phyloP scores from a whole-genome alignment of 2,113 vertebrate species.

The Mesitornis unicolor region DNA sequence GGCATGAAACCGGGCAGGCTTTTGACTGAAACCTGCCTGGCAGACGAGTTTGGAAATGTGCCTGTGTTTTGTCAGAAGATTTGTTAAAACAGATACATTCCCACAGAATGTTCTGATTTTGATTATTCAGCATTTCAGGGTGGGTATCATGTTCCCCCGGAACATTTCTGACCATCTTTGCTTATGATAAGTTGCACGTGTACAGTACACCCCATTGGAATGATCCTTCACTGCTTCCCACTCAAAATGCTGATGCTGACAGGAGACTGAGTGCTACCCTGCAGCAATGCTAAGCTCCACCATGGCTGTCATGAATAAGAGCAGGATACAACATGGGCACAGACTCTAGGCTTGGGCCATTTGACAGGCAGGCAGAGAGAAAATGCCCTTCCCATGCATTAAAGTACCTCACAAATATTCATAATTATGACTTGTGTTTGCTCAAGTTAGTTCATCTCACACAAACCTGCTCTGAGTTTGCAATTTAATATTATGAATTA shows the following conservation, averaged over 20 bases:
- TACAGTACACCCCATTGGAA: neutral
- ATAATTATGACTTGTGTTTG: neutral
- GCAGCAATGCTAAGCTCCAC: neutral
- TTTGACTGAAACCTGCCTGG: conserved; percentile 38
- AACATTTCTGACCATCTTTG: neutral
- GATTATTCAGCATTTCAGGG: neutral
- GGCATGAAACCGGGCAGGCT: neutral
- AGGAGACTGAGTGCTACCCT: neutral
- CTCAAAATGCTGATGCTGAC: neutral
- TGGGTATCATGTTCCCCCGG: neutral
- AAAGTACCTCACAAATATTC: neutral
- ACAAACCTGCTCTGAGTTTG: neutral
- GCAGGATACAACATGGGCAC: neutral
- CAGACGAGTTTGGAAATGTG: neutral
- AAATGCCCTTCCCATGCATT: neutral
- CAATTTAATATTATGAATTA: neutral
- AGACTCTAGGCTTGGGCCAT: neutral
- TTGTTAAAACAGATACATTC: conserved; percentile 22
- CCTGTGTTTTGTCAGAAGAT: conserved; percentile 36
- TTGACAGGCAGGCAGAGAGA: neutral
- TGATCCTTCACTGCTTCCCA: neutral
- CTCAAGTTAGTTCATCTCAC: neutral
- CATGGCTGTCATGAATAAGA: neutral
- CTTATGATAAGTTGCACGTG: neutral
- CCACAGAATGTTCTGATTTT: conserved; percentile 12